Conservation (phyloP, 2,797 vertebrate genomes). For the Momotus momota region DNA sequence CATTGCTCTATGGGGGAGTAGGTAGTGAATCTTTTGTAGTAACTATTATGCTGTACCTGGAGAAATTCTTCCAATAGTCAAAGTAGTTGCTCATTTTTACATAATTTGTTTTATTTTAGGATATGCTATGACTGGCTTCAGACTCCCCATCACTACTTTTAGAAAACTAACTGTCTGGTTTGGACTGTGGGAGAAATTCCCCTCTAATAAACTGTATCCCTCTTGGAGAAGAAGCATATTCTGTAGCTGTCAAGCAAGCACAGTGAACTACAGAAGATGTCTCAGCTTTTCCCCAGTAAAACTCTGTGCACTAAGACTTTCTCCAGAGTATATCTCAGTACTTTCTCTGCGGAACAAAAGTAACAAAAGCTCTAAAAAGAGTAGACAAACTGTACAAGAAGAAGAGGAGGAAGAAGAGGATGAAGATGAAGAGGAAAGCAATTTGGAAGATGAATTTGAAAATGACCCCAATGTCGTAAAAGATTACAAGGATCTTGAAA, state of each 20-base stretch:
- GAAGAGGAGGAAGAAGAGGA: slow-evolving; percentile 82
- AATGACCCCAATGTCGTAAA: slow-evolving; percentile 79
- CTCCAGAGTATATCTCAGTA: slow-evolving; percentile 51
- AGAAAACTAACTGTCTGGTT: slow-evolving; percentile 73
- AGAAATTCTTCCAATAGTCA: neutral
- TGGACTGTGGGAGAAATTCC: slow-evolving; percentile 70
- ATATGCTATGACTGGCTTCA: slow-evolving; percentile 71
- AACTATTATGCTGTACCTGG: neutral
- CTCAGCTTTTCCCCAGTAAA: slow-evolving; percentile 61
- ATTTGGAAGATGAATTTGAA: slow-evolving; percentile 84
- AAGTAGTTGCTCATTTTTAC: slow-evolving; percentile 2
- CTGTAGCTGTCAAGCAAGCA: slow-evolving; percentile 59
- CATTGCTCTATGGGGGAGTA: neutral
- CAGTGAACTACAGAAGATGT: slow-evolving; percentile 45
- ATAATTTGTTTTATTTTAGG: slow-evolving; percentile 62
- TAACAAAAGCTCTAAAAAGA: slow-evolving; percentile 84
- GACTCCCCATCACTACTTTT: slow-evolving; percentile 66
- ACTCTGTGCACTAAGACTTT: slow-evolving; percentile 50
- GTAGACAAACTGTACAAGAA: slow-evolving; percentile 60
- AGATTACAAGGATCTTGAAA: slow-evolving; percentile 93
- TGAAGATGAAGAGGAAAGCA: slow-evolving; percentile 74
- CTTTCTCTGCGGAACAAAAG: slow-evolving; percentile 87
- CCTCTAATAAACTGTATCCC: slow-evolving; percentile 39
- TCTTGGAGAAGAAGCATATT: slow-evolving; percentile 65
- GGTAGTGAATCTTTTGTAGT: neutral